Evolutionary conservation across 1,140 invertebrate species (phyloP).

Genomic region (Apocrypta bakeri): DNA sequence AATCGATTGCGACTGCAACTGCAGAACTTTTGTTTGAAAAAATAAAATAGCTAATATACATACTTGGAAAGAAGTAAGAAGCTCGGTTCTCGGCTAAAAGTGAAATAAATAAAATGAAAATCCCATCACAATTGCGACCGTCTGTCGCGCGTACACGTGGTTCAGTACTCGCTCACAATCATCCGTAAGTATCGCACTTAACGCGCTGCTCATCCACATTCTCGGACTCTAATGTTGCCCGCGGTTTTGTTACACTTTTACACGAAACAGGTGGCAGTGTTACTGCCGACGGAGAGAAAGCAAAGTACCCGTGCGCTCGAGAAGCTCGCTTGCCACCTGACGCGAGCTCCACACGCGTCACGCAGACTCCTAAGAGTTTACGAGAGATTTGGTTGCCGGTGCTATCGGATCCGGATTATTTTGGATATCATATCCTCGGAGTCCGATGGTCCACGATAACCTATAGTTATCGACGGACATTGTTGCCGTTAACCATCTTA

Average conservation of each 20-base stretch:
- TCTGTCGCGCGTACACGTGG: neutral
- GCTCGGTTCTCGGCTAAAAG: neutral
- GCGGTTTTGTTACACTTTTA: conserved; percentile 34
- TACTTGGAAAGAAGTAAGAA: neutral
- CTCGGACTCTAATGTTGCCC: conserved; percentile 15
- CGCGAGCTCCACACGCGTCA: neutral
- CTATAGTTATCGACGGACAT: conserved; percentile 3
- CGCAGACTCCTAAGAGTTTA: neutral
- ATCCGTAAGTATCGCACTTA: neutral
- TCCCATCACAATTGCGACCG: neutral
- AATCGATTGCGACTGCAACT: no score
- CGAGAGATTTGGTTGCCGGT: conserved; percentile 9
- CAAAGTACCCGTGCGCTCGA: conserved; percentile 7
- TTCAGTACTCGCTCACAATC: neutral
- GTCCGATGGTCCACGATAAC: neutral
- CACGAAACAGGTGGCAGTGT: conserved; percentile 16
- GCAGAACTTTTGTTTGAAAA: neutral
- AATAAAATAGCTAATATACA: neutral
- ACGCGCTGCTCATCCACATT: neutral
- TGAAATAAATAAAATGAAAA: neutral
- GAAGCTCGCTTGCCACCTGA: conserved; percentile 38
- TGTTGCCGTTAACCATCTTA: neutral
- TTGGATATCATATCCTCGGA: conserved; percentile 18
- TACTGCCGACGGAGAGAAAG: conserved; percentile 2
- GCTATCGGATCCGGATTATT: no score